Percentiles rank a stretch among this genome's conserved stretches.
Conservation (phyloP, 2,797 vertebrate species). For the Pseudochirops corinnae region DNA sequence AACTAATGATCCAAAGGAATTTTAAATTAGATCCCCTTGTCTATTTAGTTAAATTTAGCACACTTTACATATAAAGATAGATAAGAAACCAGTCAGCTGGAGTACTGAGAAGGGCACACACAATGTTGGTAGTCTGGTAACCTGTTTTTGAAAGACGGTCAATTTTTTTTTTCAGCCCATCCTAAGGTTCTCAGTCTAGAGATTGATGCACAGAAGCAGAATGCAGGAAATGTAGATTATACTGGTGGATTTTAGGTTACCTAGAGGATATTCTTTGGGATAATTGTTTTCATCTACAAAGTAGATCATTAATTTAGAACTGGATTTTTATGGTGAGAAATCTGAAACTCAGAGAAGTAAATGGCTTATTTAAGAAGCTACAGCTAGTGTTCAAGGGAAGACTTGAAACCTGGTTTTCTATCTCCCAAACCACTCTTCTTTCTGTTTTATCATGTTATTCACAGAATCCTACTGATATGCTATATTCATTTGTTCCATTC, state of each 20-base stretch:
- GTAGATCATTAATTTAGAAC: background rate
- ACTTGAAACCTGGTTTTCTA: background rate
- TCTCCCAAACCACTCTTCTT: background rate
- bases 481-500: background rate
- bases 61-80: constrained; percentile 53
- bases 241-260: background rate
- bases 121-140: constrained; percentile 4
- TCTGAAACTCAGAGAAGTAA: background rate
- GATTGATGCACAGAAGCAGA: background rate
- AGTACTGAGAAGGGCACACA: constrained; percentile 31
- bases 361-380: background rate
- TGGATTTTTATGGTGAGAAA: background rate
- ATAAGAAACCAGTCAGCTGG: constrained; percentile 53
- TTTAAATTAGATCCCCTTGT: constrained; percentile 63
- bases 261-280: background rate
- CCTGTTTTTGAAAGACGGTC: constrained; percentile 10
- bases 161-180: constrained; percentile 41
- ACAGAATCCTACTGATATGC: background rate
- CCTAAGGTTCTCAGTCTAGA: constrained; percentile 21
- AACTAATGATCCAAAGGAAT: constrained; percentile 56
- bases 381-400: background rate
- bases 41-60: constrained; percentile 66
- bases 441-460: background rate
- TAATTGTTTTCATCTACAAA: background rate
- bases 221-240: constrained; percentile 17